Percentiles rank a stretch among this genome's conserved stretches.
Evolutionary conservation across 2,888 invertebrate species (phyloP).

Genomic region (Dryococelus australis): DNA sequence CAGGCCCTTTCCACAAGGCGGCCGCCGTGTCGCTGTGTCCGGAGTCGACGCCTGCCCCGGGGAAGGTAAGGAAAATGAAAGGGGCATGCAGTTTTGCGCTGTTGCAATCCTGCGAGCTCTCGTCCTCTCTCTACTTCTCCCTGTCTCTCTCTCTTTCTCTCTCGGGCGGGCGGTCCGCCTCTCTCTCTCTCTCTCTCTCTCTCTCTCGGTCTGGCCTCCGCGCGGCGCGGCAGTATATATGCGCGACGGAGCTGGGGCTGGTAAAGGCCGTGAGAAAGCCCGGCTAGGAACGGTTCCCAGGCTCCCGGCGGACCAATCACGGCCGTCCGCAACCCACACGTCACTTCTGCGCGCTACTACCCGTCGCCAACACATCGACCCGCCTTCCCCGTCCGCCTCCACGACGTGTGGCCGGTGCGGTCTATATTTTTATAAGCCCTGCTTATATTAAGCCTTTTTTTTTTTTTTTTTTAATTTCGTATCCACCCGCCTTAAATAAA

Average conservation of each 20-base stretch:
- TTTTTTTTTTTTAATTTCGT: too few species aligned
- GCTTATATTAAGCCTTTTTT: too few species aligned
- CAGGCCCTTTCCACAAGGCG: too few species aligned
- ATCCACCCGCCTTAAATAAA: too few species aligned
- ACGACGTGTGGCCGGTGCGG: too few species aligned
- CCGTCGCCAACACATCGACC: not conserved
- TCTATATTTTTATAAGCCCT: too few species aligned
- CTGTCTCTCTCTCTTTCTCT: too few species aligned
- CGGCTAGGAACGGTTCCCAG: slow-evolving; percentile 1
- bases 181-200: not conserved
- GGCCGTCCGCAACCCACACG: slow-evolving; percentile 8
- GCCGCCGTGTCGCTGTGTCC: too few species aligned
- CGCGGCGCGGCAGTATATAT: not conserved
- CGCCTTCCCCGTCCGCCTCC: too few species aligned
- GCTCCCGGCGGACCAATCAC: slow-evolving; percentile 11
- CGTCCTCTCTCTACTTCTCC: too few species aligned
- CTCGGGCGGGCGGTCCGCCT: too few species aligned
- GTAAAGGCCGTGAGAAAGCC: slow-evolving; percentile 16
- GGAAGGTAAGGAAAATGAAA: not conserved
- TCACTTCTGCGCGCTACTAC: slow-evolving; percentile 8
- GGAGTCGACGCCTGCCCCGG: not conserved
- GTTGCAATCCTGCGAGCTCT: not conserved
- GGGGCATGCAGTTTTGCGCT: not conserved
- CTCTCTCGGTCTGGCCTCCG: not conserved
- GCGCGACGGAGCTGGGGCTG: not conserved